These are phyloP conservation scores for Streblospio benedicti DNA, from an alignment of 1,140 invertebrate species.

Conservation along the genomic window DNA sequence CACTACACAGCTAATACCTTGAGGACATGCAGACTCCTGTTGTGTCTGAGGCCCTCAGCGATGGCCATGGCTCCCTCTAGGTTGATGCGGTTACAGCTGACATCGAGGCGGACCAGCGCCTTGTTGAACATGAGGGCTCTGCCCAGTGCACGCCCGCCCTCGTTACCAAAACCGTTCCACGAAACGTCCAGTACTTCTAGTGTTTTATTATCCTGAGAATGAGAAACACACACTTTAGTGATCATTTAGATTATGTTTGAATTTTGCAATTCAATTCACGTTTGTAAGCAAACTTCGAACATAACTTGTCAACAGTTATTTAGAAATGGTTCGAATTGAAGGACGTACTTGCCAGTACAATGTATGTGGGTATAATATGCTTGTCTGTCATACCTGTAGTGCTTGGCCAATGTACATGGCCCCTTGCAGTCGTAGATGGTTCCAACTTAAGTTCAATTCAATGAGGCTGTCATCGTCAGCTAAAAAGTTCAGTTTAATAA, in stretches of 20 bases:
- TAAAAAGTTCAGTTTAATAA: no score
- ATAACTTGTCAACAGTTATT: neutral
- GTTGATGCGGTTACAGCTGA: slow-evolving; percentile 29
- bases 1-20: no score
- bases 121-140: slow-evolving; percentile 24
- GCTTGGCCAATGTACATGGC: slow-evolving; percentile 18
- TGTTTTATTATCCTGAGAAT: slow-evolving; percentile 26
- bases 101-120: slow-evolving; percentile 26
- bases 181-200: slow-evolving; percentile 22
- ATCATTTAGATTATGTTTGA: neutral
- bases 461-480: no score
- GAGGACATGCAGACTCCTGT: slow-evolving; percentile 24
- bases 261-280: neutral
- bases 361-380: no score
- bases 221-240: no score
- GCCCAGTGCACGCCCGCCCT: slow-evolving; percentile 23
- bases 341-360: no score
- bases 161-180: slow-evolving; percentile 29
- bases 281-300: neutral
- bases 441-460: slow-evolving; percentile 28
- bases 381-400: slow-evolving; percentile 25
- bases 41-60: slow-evolving; percentile 17
- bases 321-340: neutral
- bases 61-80: slow-evolving; percentile 19
- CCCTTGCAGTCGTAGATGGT: slow-evolving; percentile 23